phyloP scores from a whole-genome alignment of 2,888 invertebrate genomes.

The Lepidocyrtoides sp. region DNA sequence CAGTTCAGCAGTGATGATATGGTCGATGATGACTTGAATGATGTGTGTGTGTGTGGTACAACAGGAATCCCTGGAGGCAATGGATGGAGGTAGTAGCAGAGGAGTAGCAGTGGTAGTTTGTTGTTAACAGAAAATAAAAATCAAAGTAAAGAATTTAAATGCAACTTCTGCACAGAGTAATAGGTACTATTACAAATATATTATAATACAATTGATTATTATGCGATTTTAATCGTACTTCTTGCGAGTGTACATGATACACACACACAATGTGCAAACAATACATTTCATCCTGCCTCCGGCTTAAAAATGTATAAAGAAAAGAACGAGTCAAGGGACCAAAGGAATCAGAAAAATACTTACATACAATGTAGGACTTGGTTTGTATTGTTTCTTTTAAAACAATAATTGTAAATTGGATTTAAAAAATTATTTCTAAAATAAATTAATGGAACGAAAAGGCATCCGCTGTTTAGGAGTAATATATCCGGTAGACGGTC shows the following conservation, averaged over 20 bases:
- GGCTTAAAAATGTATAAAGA: background rate
- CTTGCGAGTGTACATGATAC: background rate
- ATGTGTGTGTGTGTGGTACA: slow-evolving; percentile 38
- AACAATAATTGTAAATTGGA: background rate
- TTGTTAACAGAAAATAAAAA: slow-evolving; percentile 35
- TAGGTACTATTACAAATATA: slow-evolving; percentile 20
- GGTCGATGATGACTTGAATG: slow-evolving; percentile 51
- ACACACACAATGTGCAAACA: slow-evolving; percentile 10
- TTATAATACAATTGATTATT: slow-evolving; percentile 36
- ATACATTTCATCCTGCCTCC: background rate
- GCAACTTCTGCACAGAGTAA: background rate
- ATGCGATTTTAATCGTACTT: slow-evolving; percentile 56
- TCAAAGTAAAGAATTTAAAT: slow-evolving; percentile 27
- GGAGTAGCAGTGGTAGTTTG: slow-evolving; percentile 34
- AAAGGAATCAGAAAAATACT: background rate
- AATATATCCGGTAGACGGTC: slow-evolving; percentile 8
- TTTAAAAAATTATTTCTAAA: background rate
- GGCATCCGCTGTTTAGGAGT: background rate
- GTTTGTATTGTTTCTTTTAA: background rate
- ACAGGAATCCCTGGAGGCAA: slow-evolving; percentile 50
- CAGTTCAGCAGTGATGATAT: slow-evolving; percentile 17
- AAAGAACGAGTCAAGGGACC: background rate
- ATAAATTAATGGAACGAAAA: background rate
- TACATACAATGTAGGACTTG: background rate
- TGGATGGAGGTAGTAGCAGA: background rate